Base-by-base conservation (phyloP, 2,888 invertebrate species). In the Andricus quercusramuli region DNA sequence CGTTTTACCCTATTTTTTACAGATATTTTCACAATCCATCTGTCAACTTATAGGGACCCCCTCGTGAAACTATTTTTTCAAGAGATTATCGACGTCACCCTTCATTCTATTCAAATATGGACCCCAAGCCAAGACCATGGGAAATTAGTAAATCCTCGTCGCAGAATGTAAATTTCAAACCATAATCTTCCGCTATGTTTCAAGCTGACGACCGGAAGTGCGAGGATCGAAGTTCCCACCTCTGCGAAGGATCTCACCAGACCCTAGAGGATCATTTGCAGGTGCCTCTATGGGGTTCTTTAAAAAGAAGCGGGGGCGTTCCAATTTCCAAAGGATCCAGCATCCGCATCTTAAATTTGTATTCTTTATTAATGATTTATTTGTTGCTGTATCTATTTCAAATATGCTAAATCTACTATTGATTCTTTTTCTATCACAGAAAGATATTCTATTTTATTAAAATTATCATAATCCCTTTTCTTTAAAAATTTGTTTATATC, bases 201-300 rank as follows among this genome's bases (percentile, higher is more conserved):
- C 56, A 74, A n/a, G 51, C 32, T 56, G 29, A 74, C 51, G n/a
- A 56, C 74, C 56, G 74, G 74, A 74, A 74, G 47, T 56, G 41
- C 13, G 29, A 56, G 74, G 37, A 74, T 56, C 32, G 68, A 9
- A 56, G 74, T 74, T 74, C 74, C 74, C 74, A 74, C 56, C 56
- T 74, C 32, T n/a, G n/a, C n/a, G 32, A 6, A 74, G 51, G 51
- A 56, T 51, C 70, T 70, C 47, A 70, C 8, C 8, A 15, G 47
- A 22, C 70, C 47, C 44, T 32, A 29, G 51, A 51, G 47, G 74
- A 74, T 74, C 74, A 74, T n/a, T 74, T 32, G 74, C 74, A 74
- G 74, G 74, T 74, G 67, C 37, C 20, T 37, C 20, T 22, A 9
- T 66, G 20, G 74, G 74, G 74, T 32, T 56, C 51, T 70, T 70